phyloP scores from a whole-genome alignment of 1,140 invertebrate species.

The Caerostris extrusa region DNA sequence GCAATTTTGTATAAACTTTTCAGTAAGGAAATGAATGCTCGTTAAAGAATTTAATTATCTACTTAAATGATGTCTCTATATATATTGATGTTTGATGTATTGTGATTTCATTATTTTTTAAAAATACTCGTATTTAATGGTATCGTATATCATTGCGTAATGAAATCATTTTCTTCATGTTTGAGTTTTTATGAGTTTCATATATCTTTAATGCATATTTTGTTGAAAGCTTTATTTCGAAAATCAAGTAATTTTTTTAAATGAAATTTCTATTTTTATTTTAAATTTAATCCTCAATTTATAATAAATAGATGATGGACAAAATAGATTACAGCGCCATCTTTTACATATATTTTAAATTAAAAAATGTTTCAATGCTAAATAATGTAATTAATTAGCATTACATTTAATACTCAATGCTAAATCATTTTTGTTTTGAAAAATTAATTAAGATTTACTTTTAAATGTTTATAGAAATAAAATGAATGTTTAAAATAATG shows the following conservation, averaged over 20 bases:
- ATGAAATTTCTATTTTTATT: not conserved
- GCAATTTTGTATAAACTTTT: not conserved
- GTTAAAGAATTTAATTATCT: not conserved
- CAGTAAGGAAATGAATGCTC: not conserved
- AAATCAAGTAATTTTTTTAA: not conserved
- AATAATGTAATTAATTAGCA: too few species aligned
- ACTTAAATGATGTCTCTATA: not conserved
- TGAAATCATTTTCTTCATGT: not conserved
- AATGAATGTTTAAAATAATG: not conserved
- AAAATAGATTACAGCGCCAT: not conserved
- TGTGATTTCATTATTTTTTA: not conserved
- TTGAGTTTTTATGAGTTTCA: not conserved
- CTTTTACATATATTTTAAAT: not conserved
- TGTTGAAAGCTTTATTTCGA: not conserved
- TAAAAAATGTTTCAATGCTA: not conserved
- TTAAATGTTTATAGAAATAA: not conserved
- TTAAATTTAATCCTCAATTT: not conserved
- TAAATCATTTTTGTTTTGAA: not conserved
- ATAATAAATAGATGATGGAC: not conserved
- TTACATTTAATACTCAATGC: too few species aligned
- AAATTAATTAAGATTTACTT: not conserved
- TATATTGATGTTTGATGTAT: slow-evolving; percentile 30
- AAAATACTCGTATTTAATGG: not conserved
- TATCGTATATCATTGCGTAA: not conserved
- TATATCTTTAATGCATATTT: not conserved